phyloP scores from a whole-genome alignment of 2,888 invertebrate genomes.

The Pyralis farinalis region DNA sequence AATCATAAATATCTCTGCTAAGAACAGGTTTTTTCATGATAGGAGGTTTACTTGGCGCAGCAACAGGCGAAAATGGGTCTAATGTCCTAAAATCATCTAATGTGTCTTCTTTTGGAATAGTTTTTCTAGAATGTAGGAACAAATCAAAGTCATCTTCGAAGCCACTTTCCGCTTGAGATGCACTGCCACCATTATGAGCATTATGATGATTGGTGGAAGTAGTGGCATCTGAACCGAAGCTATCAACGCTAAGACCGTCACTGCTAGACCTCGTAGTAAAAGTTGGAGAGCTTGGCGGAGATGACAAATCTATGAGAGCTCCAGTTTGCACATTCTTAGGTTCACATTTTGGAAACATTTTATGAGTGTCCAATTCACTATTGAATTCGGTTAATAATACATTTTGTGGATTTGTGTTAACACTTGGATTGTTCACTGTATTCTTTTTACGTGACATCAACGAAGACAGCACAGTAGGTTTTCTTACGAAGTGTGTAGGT shows the following conservation, averaged over 20 bases:
- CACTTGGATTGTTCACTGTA: slow-evolving; percentile 33
- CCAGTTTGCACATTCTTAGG: slow-evolving; percentile 69
- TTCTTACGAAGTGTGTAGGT: slow-evolving; percentile 77
- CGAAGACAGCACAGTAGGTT: slow-evolving; percentile 67
- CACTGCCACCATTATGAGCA: slow-evolving; percentile 76
- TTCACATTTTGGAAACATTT: slow-evolving; percentile 72
- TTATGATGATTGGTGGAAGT: slow-evolving; percentile 77
- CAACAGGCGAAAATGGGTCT: slow-evolving; percentile 80
- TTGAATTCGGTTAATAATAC: slow-evolving; percentile 35
- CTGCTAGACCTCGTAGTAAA: slow-evolving; percentile 88
- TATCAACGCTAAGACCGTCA: slow-evolving; percentile 87
- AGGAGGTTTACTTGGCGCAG: slow-evolving; percentile 46
- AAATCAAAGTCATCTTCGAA: slow-evolving; percentile 92
- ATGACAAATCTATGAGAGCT: slow-evolving; percentile 85
- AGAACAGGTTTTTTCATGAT: slow-evolving; percentile 76
- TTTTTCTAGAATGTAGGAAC: slow-evolving; percentile 75
- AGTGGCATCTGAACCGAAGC: slow-evolving; percentile 88
- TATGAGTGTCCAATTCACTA: slow-evolving; percentile 54
- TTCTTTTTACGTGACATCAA: slow-evolving; percentile 62
- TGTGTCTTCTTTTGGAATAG: slow-evolving; percentile 50
- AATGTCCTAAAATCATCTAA: slow-evolving; percentile 76
- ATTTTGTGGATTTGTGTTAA: slow-evolving; percentile 30
- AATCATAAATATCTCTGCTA: slow-evolving; percentile 85
- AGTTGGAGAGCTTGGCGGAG: slow-evolving; percentile 88
- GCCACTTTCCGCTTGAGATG: slow-evolving; percentile 88